phyloP scores from a whole-genome alignment of 1,140 invertebrate species.

The Drosophila kurseongensis region DNA sequence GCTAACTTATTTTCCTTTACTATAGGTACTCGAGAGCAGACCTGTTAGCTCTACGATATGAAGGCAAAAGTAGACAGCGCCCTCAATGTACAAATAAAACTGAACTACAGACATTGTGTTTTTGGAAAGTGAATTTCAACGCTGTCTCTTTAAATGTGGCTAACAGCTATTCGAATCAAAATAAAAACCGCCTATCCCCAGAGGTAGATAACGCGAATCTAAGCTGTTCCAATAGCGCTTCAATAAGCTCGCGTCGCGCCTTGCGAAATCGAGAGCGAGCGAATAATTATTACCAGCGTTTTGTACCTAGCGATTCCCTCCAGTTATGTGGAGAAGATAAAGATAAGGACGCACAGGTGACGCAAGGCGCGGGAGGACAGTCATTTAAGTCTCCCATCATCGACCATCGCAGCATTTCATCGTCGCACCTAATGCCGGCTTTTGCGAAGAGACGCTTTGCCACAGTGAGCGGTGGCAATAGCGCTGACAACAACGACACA shows the following conservation, averaged over 20 bases:
- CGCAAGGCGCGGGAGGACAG: slow-evolving; percentile 1
- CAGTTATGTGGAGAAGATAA: slow-evolving; percentile 41
- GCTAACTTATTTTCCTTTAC: background rate
- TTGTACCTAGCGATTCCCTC: slow-evolving; percentile 42
- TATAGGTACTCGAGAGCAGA: slow-evolving; percentile 63
- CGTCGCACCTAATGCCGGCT: slow-evolving; percentile 83
- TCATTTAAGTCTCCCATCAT: slow-evolving; percentile 52
- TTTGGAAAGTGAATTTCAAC: slow-evolving; percentile 61
- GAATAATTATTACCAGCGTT: slow-evolving; percentile 73
- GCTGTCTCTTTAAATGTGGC: background rate
- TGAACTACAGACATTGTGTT: slow-evolving; percentile 61
- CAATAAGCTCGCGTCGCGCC: slow-evolving; percentile 62
- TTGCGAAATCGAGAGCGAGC: slow-evolving; percentile 64
- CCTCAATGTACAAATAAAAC: slow-evolving; percentile 57
- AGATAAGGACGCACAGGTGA: slow-evolving; percentile 23
- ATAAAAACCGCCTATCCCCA: slow-evolving; percentile 46
- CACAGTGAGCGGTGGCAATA: slow-evolving; percentile 1
- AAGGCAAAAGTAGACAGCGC: slow-evolving; percentile 52
- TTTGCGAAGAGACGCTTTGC: slow-evolving; percentile 74
- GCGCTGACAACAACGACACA: slow-evolving; percentile 26
- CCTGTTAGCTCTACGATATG: slow-evolving; percentile 64
- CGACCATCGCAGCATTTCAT: slow-evolving; percentile 82
- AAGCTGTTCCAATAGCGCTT: slow-evolving; percentile 43
- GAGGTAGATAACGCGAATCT: slow-evolving; percentile 53
- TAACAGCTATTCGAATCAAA: slow-evolving; percentile 31